A percentile compares a stretch with the other conserved stretches of the same genome.
Conservation (phyloP, 2,797 vertebrate species). For the Brachyalestes nurse region DNA sequence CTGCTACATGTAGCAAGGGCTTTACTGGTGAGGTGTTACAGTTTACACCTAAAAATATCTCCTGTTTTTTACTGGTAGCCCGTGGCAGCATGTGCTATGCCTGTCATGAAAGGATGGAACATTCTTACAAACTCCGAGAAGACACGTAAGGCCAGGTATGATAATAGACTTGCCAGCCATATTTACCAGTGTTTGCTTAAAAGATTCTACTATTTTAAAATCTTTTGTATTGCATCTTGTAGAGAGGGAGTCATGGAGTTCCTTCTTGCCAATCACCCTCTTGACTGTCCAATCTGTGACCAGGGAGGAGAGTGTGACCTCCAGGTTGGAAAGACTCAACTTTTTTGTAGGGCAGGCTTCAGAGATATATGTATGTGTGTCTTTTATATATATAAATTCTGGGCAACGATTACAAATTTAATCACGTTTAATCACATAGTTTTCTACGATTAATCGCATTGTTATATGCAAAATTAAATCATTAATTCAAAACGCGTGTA, state of each 20-base stretch:
- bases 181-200: background rate
- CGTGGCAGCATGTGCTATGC: slow-evolving; percentile 98
- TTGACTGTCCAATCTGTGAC: slow-evolving; percentile 99
- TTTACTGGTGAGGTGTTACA: background rate
- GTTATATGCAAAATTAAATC: too few relatives aligned
- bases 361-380: too few relatives aligned
- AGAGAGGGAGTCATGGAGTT: slow-evolving; percentile 99
- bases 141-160: slow-evolving; percentile 94
- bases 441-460: too few relatives aligned
- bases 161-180: background rate
- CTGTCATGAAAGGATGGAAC: slow-evolving; percentile 99
- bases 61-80: slow-evolving; percentile 76
- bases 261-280: slow-evolving; percentile 93
- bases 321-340: slow-evolving; percentile 79
- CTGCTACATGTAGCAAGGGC: background rate
- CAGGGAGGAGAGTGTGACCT: slow-evolving; percentile 98
- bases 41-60: slow-evolving; percentile 1
- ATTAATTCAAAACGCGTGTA: too few relatives aligned
- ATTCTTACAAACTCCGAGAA: slow-evolving; percentile 98
- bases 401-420: too few relatives aligned
- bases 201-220: background rate
- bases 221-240: slow-evolving; percentile 21
- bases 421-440: too few relatives aligned
- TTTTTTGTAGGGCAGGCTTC: background rate
- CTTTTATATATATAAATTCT: too few relatives aligned